Evolutionary conservation across 2,113 vertebrate genomes (phyloP).

Genomic region (Leptosomus discolor): DNA sequence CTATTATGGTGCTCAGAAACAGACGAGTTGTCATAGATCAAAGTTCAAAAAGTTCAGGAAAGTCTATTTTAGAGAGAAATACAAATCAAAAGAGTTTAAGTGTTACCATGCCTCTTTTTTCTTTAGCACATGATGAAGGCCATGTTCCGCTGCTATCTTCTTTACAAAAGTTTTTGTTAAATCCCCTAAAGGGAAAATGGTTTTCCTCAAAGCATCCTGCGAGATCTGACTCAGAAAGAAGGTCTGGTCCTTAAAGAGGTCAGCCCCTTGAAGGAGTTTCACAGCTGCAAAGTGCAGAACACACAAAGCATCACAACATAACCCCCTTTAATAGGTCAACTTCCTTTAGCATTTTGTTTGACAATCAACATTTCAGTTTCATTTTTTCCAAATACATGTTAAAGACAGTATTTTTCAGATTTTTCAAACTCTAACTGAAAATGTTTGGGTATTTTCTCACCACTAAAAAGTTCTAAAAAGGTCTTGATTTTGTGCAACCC

Average conservation of each 20-base stretch:
- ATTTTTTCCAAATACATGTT: neutral
- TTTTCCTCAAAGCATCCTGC: constrained; percentile 86
- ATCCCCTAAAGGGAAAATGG: constrained; percentile 93
- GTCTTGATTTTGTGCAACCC: neutral
- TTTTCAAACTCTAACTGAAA: neutral
- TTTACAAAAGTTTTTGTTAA: constrained; percentile 91
- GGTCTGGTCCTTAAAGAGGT: constrained; percentile 93
- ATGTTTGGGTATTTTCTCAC: neutral
- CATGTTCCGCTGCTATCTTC: constrained; percentile 89
- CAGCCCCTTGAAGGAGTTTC: constrained; percentile 86
- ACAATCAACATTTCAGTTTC: neutral
- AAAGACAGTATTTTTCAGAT: neutral
- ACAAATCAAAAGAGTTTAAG: constrained; percentile 19
- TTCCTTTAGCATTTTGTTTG: neutral
- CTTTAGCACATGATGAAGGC: constrained; percentile 88
- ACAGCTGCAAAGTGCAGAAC: constrained; percentile 75
- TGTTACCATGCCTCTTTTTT: constrained; percentile 90
- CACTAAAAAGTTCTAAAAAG: neutral
- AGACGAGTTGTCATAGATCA: neutral
- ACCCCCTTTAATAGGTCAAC: neutral
- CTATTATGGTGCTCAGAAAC: neutral
- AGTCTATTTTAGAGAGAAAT: neutral
- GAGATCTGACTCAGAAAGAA: constrained; percentile 97
- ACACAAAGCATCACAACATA: neutral
- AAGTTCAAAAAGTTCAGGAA: neutral